Evolutionary conservation across 2,113 vertebrate genomes (phyloP).

Genomic region (Saccopteryx bilineata): DNA sequence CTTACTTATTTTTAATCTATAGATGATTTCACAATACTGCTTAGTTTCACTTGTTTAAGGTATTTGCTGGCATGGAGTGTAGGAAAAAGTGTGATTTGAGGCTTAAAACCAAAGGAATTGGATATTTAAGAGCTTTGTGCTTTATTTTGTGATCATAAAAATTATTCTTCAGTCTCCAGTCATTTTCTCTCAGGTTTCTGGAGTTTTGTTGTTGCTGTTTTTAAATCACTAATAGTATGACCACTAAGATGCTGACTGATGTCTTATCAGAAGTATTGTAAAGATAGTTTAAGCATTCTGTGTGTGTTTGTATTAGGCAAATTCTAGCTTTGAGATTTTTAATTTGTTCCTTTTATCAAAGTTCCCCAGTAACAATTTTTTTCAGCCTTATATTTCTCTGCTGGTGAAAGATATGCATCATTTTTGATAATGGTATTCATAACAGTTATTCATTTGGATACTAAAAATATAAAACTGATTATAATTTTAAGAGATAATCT

Average conservation of each 20-base stretch:
- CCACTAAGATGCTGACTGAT: neutral
- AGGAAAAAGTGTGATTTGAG: neutral
- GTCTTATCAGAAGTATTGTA: neutral
- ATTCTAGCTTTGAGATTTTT: conserved; percentile 55
- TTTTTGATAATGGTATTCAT: conserved; percentile 26
- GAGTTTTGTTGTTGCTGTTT: neutral
- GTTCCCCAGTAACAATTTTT: neutral
- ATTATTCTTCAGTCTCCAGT: neutral
- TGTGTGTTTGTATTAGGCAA: conserved; percentile 2
- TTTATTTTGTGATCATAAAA: conserved; percentile 36
- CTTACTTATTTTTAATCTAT: conserved; percentile 47
- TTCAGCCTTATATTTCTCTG: neutral
- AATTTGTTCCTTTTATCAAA: conserved; percentile 37
- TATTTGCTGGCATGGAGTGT: neutral
- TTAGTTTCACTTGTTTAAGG: neutral
- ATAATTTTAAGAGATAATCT: conserved; percentile 20
- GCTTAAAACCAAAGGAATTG: neutral
- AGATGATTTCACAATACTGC: conserved; percentile 33
- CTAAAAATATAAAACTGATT: conserved; percentile 11
- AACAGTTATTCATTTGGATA: conserved; percentile 26
- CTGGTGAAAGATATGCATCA: neutral
- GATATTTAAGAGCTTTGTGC: neutral
- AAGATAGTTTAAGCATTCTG: neutral
- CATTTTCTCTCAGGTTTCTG: conserved; percentile 3
- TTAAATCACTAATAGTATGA: neutral